Conservation (phyloP, 2,888 invertebrate genomes). For the Callyntrura guangdongensis region DNA sequence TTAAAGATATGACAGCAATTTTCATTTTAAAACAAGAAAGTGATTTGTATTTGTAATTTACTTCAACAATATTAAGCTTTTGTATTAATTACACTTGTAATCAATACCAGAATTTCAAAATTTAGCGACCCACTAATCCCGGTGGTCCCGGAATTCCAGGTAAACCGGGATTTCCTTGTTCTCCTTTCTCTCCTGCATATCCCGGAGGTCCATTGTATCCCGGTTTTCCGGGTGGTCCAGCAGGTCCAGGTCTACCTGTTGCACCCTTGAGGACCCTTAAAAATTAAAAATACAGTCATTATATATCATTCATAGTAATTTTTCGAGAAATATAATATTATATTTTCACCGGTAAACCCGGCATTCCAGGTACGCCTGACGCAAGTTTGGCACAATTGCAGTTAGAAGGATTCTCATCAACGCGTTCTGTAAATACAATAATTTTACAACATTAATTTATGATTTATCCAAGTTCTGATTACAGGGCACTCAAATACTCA, state of each 20-base stretch:
- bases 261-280: too few relatives aligned
- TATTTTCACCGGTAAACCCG: too few relatives aligned
- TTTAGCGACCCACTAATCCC: neutral
- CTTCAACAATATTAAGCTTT: too few relatives aligned
- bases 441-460: neutral
- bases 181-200: conserved; percentile 2
- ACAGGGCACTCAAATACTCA: neutral
- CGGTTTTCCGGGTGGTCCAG: conserved; percentile 1
- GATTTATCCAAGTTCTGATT: neutral
- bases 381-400: conserved; percentile 30
- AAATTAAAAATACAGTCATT: too few relatives aligned
- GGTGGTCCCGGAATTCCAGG: neutral
- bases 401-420: neutral
- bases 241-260: neutral
- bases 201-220: neutral
- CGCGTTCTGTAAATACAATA: conserved; percentile 35
- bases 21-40: too few relatives aligned
- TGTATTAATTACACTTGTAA: too few relatives aligned
- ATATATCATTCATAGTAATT: too few relatives aligned
- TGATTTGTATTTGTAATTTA: too few relatives aligned
- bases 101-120: neutral
- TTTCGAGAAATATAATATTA: too few relatives aligned
- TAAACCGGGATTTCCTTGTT: neutral
- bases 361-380: conserved; percentile 48
- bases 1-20: too few relatives aligned